A percentile compares a stretch with the other conserved stretches of the same genome.
These are phyloP conservation scores for Drosophila kurseongensis DNA, from an alignment of 1,140 invertebrate species.

Conservation along the genomic window DNA sequence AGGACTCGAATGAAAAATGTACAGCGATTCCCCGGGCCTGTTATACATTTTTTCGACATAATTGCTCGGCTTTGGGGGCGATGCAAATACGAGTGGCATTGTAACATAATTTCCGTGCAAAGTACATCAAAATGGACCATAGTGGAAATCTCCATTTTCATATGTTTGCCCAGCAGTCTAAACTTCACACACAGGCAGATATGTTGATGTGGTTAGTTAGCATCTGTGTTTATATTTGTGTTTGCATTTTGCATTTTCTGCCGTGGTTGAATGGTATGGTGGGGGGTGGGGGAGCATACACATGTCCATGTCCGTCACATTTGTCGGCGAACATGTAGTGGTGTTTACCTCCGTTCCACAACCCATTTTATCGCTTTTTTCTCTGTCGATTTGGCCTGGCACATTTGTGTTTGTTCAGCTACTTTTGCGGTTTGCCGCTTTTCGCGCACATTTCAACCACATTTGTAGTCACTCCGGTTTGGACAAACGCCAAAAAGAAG, in stretches of 20 bases:
- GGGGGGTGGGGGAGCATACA: conserved; percentile 11
- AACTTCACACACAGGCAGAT: conserved; percentile 27
- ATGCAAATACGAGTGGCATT: conserved; percentile 63
- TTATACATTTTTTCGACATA: conserved; percentile 33
- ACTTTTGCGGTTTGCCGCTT: conserved; percentile 81
- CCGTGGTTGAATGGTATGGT: neutral
- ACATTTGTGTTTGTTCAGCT: conserved; percentile 80
- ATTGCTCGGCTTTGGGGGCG: conserved; percentile 24
- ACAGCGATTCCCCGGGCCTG: conserved; percentile 52
- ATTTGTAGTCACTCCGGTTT: conserved; percentile 76
- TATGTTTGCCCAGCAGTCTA: conserved; percentile 48
- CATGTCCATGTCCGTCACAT: conserved; percentile 64
- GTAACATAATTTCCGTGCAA: conserved; percentile 78
- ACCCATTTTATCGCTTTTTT: conserved; percentile 32
- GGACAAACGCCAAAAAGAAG: conserved; percentile 62
- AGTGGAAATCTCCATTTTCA: conserved; percentile 63
- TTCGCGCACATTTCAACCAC: conserved; percentile 79
- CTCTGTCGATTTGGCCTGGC: conserved; percentile 68
- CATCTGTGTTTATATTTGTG: conserved; percentile 81
- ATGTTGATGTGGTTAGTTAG: conserved; percentile 75
- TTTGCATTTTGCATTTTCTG: conserved; percentile 75
- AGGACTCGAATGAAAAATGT: conserved; percentile 72
- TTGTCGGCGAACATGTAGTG: conserved; percentile 40
- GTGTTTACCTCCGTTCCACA: conserved; percentile 54
- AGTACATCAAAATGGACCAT: conserved; percentile 74